Evolutionary conservation across 2,113 vertebrate genomes (phyloP), one percentile per base, ranked within the genome.

Genomic region (Chauna torquata): DNA sequence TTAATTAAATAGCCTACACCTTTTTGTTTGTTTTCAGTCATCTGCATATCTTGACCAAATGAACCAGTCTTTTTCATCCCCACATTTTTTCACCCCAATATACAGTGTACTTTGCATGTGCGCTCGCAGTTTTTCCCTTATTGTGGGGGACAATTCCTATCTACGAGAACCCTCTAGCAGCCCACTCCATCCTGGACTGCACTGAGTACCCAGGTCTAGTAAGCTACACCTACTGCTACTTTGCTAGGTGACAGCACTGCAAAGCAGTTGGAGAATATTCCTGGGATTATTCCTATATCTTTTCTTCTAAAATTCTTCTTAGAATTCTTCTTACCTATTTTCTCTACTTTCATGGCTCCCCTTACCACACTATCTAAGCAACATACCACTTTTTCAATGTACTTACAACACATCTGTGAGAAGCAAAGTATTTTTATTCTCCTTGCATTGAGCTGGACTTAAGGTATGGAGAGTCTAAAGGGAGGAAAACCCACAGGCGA

Each of bases 181-280:
- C 8, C 11, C 11, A 50, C 45, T 74, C 36, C 9, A 12, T 16
- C 25, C 61, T 47, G 40, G 14, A 66, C 18, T 69, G 49, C 8
- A 18, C 52, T 23, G 44, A 12, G 4, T 16, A 28, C 16, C 28
- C 28, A 58, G 38, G 30, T 3, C 1, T 15, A 8, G n/a, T 34
- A 58, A 83, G 6, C 42, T 34, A 18, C 0, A 0, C 27, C 38
- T 52, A 27, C 25, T 22, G 20, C 32, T 69, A 18, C 1, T 0
- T 10, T 77, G 54, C 36, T 70, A 12, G 11, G 2, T 34, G 69
- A 87, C 5, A 64, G 58, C 61, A 91, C 47, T 30, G 71, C 42
- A 75, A 44, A 50, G 22, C 44, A 74, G 30, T 8, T 45, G 38
- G 22, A 90, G 28, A 24, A 20, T 19, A 55, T 71, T 71, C 22